Percentiles rank a stretch among this genome's conserved stretches.
These are phyloP conservation scores for Drosophila hamatofila DNA, from an alignment of 2,888 invertebrate species.

Conservation along the genomic window DNA sequence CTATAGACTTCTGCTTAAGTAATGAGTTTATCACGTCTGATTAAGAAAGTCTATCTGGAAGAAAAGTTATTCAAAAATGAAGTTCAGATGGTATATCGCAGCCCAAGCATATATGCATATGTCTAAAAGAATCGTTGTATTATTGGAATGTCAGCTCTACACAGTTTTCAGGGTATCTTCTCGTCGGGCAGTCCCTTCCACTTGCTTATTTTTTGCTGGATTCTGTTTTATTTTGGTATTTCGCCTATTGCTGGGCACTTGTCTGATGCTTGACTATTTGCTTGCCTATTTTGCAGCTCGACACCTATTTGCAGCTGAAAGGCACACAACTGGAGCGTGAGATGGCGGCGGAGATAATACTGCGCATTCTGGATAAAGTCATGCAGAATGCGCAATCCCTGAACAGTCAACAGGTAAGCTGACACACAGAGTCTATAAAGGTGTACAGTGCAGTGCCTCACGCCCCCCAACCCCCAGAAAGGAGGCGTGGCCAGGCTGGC, in stretches of 20 bases:
- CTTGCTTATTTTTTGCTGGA: neutral
- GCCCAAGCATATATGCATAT: neutral
- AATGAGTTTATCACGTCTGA: too few species aligned
- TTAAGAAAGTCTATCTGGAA: too few species aligned
- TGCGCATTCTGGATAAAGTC: conserved; percentile 89
- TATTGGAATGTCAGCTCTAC: neutral
- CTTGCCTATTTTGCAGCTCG: conserved; percentile 80
- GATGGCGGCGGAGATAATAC: conserved; percentile 87
- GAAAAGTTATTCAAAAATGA: neutral
- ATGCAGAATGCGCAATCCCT: conserved; percentile 89
- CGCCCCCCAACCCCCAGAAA: neutral
- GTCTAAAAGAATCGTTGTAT: neutral
- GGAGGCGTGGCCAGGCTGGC: conserved; percentile 10
- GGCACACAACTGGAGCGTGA: conserved; percentile 86
- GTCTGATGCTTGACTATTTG: conserved; percentile 43
- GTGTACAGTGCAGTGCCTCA: neutral
- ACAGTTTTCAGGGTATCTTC: neutral
- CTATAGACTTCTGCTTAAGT: too few species aligned
- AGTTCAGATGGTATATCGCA: neutral
- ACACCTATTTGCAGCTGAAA: conserved; percentile 84
- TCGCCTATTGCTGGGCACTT: conserved; percentile 31
- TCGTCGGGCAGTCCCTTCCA: neutral
- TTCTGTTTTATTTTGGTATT: conserved; percentile 14
- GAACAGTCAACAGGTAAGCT: conserved; percentile 90
- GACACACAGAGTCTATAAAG: neutral